A percentile compares a stretch with the other conserved stretches of the same genome.
Evolutionary conservation across 1,140 invertebrate genomes (phyloP).

Genomic region (Neodiprion lecontei): DNA sequence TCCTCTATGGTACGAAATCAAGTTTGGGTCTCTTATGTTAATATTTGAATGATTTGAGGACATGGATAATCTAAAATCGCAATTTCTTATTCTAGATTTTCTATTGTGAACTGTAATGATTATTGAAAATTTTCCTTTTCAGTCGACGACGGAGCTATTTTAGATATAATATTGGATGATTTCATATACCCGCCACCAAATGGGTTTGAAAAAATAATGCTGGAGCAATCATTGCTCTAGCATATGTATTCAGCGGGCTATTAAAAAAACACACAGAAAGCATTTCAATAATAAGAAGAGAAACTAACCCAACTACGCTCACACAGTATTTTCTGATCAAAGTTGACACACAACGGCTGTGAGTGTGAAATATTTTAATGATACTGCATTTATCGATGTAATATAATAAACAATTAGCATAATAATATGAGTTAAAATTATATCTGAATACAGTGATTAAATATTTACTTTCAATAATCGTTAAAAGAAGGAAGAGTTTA

Average conservation of each 20-base stretch:
- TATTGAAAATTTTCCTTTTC: constrained; percentile 56
- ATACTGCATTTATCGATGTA: not conserved
- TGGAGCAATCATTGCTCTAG: constrained; percentile 96
- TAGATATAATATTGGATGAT: constrained; percentile 92
- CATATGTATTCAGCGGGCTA: constrained; percentile 15
- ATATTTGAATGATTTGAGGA: constrained; percentile 12
- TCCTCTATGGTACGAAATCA: constrained; percentile 83
- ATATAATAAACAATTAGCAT: constrained; percentile 9
- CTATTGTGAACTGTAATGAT: constrained; percentile 15
- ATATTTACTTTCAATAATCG: not conserved
- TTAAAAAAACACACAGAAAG: not conserved
- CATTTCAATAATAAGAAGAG: constrained; percentile 22
- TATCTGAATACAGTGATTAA: not conserved
- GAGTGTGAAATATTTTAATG: constrained; percentile 4
- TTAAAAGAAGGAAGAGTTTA: too few relatives aligned
- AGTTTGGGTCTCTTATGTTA: constrained; percentile 6
- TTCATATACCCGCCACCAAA: constrained; percentile 85
- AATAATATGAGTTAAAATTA: constrained; percentile 5
- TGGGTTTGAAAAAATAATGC: constrained; percentile 95
- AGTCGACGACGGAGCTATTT: constrained; percentile 97
- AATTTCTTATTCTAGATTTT: constrained; percentile 8
- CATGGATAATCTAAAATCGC: not conserved
- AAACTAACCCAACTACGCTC: not conserved
- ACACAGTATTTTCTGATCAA: constrained; percentile 8
- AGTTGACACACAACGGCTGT: not conserved